These are phyloP conservation scores for Vidua chalybeata DNA, from an alignment of 2,113 vertebrate genomes.

Conservation along the genomic window DNA sequence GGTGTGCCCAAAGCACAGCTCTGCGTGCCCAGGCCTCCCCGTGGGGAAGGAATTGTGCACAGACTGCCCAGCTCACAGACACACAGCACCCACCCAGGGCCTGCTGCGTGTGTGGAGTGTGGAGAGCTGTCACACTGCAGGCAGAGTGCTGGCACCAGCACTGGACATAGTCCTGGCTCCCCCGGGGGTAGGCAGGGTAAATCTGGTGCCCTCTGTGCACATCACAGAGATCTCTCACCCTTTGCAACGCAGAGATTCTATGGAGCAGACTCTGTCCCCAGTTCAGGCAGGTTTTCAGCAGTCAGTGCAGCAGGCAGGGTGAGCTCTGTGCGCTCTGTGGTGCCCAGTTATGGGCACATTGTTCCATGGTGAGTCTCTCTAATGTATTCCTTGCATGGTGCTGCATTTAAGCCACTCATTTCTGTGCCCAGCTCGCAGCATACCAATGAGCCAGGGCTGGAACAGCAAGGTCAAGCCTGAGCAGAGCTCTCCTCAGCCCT, in stretches of 20 bases:
- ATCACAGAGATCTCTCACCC: neutral
- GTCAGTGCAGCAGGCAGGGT: neutral
- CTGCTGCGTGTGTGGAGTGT: neutral
- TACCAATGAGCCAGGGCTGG: constrained; percentile 25
- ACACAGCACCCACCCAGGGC: neutral
- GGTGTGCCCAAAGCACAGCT: neutral
- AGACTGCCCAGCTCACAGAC: neutral
- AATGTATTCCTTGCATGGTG: constrained; percentile 3
- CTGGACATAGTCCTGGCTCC: neutral
- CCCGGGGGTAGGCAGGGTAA: neutral
- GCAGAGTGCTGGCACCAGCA: neutral
- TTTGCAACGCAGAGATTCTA: too few relatives aligned
- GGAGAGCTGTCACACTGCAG: neutral
- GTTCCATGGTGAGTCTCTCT: neutral
- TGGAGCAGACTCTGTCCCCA: neutral
- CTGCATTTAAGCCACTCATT: constrained; percentile 44
- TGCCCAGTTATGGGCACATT: neutral
- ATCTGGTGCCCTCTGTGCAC: neutral
- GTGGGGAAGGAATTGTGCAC: neutral
- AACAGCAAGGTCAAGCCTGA: constrained; percentile 40
- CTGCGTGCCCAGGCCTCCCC: neutral
- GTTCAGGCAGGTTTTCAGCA: neutral
- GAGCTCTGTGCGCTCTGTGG: neutral
- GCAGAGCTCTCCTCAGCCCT: neutral
- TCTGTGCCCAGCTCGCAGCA: neutral